Percentiles rank a stretch among this genome's conserved stretches.
Evolutionary conservation across 2,113 vertebrate species (phyloP).

Genomic region (Columba janthina): DNA sequence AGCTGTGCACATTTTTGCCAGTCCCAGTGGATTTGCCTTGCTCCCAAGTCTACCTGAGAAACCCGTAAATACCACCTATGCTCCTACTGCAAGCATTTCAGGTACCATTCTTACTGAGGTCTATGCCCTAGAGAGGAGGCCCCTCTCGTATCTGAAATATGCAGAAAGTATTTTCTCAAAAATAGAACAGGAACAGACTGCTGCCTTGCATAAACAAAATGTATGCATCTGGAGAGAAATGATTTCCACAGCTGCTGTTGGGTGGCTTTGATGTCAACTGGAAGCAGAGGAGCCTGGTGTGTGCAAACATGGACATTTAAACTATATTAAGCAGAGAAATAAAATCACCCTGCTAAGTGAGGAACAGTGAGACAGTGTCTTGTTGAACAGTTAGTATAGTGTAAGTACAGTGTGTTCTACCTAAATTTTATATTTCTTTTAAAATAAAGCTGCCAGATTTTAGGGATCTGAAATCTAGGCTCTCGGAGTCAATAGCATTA

Average conservation of each 20-base stretch:
- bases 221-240: neutral
- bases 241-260: neutral
- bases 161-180: neutral
- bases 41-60: neutral
- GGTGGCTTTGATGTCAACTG: neutral
- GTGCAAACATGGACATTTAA: neutral
- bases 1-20: neutral
- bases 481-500: neutral
- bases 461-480: neutral
- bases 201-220: neutral
- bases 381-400: neutral
- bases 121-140: neutral
- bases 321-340: conserved; percentile 3
- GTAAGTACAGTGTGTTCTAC: neutral
- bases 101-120: neutral
- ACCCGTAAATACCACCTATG: neutral
- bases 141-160: neutral
- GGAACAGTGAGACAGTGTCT: neutral
- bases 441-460: neutral
- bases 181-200: neutral
- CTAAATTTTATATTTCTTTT: neutral
- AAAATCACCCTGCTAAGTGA: neutral
- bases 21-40: neutral
- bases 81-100: neutral
- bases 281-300: neutral